These are phyloP conservation scores for Habrosyne pyritoides DNA, from an alignment of 2,888 invertebrate species.

Conservation along the genomic window DNA sequence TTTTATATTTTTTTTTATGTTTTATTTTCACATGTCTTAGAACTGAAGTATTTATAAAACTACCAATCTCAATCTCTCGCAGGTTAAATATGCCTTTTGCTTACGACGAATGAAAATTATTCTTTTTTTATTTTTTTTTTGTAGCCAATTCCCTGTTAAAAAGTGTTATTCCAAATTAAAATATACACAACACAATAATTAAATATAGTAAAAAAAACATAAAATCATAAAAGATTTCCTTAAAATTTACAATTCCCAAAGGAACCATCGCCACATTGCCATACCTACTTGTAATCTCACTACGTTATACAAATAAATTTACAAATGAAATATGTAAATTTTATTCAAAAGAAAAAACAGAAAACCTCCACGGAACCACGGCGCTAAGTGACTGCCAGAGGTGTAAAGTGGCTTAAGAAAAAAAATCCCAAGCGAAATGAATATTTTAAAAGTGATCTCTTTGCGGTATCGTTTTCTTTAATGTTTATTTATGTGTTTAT, in stretches of 20 bases:
- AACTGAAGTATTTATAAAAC: too few species aligned
- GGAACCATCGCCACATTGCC: slow-evolving; percentile 28
- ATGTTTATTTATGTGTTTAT: slow-evolving; percentile 39
- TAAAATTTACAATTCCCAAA: slow-evolving; percentile 22
- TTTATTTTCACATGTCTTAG: too few species aligned
- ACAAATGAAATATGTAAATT: slow-evolving; percentile 41
- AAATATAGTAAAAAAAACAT: not conserved
- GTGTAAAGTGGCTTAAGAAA: slow-evolving; percentile 39
- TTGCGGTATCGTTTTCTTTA: slow-evolving; percentile 36
- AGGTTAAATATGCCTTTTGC: too few species aligned
- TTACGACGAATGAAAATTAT: too few species aligned
- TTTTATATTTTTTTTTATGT: too few species aligned
- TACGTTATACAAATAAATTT: slow-evolving; percentile 34
- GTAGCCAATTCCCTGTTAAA: too few species aligned
- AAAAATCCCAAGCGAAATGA: slow-evolving; percentile 29
- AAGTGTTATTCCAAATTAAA: too few species aligned
- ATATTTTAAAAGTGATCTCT: slow-evolving; percentile 34
- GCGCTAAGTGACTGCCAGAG: slow-evolving; percentile 26
- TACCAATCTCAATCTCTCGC: too few species aligned
- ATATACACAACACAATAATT: too few species aligned
- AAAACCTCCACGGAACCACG: slow-evolving; percentile 16
- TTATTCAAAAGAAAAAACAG: slow-evolving; percentile 27
- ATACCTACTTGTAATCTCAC: slow-evolving; percentile 33
- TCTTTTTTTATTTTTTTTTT: too few species aligned
- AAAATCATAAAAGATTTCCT: slow-evolving; percentile 13